Percentiles rank a stretch among this genome's conserved stretches.
Evolutionary conservation across 2,888 invertebrate species (phyloP).

Genomic region (Criorhina ranunculi): DNA sequence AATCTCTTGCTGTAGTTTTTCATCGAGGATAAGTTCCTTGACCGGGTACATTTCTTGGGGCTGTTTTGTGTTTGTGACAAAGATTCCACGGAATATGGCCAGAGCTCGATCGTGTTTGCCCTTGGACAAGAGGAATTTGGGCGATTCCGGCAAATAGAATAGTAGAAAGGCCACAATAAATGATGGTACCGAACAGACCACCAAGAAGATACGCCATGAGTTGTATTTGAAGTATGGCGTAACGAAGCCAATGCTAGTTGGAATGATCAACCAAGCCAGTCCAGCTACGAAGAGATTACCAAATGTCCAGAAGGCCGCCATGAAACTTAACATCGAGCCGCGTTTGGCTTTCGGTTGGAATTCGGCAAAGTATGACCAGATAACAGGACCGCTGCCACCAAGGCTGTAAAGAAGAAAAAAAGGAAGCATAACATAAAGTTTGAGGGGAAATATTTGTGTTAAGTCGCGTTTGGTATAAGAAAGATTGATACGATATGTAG

Average conservation of each 20-base stretch:
- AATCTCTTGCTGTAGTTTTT: slow-evolving; percentile 83
- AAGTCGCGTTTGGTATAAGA: too few relatives aligned
- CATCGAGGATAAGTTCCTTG: slow-evolving; percentile 88
- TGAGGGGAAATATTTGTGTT: background rate
- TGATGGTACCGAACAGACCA: slow-evolving; percentile 95
- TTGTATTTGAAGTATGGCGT: slow-evolving; percentile 91
- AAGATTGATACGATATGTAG: too few relatives aligned
- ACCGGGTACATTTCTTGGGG: slow-evolving; percentile 91
- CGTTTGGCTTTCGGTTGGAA: slow-evolving; percentile 96
- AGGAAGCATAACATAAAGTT: too few relatives aligned
- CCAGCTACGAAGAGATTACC: slow-evolving; percentile 97
- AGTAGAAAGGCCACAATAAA: slow-evolving; percentile 93
- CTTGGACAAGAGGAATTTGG: slow-evolving; percentile 93
- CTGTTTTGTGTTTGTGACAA: slow-evolving; percentile 90
- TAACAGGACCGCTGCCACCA: slow-evolving; percentile 89
- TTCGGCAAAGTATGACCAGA: slow-evolving; percentile 98
- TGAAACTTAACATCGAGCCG: slow-evolving; percentile 96
- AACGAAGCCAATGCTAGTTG: slow-evolving; percentile 88
- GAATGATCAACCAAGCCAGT: slow-evolving; percentile 90
- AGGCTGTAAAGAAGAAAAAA: slow-evolving; percentile 79
- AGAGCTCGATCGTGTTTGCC: slow-evolving; percentile 92
- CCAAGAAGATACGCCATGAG: slow-evolving; percentile 96
- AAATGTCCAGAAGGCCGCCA: slow-evolving; percentile 98
- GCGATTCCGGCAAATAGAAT: slow-evolving; percentile 94
- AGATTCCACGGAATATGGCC: slow-evolving; percentile 92